Evolutionary conservation across 2,113 vertebrate species (phyloP), one percentile per base, ranked within the genome.

Genomic region (Falcunculus frontatus): DNA sequence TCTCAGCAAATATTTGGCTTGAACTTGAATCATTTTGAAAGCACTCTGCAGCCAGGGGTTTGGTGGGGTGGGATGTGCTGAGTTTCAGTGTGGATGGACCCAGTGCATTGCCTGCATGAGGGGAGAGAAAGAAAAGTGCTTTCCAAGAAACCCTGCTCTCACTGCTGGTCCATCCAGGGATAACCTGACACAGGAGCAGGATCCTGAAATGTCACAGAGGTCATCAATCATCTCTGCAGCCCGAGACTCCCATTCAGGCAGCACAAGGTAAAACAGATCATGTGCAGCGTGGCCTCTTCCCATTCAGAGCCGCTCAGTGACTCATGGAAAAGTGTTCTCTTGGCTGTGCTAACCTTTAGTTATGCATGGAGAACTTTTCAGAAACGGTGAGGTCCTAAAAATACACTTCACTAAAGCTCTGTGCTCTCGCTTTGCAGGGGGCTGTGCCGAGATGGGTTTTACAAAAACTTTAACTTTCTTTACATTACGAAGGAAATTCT

Each of bases 1-100:
- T 84, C 87, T 93, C 52, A 89, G 81, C 93, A 87, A 93, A 91
- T 85, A 60, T 6, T 87, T 93, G 92, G 78, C 87, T 89, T 39
- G 0, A 17, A 3, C 33, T 33, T 16, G 4, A 10, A 5, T 39
- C 5, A 3, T 22, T 74, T 15, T 25, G 22, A 11, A 23, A 75
- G 69, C 23, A 1, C 44, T 37, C 68, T 55, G 76, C 89, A 73
- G 96, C 35, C 89, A 22, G 42, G 10, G 69, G 11, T 47, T 65
- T 76, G 68, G 21, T 32, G 3, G 47, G 65, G 50, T 5, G 49
- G 93, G 77, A 5, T 8, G 19, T 1, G 0, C 73, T n/a, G 76
- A 0, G 3, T 82, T 50, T 75, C 7, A 0, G 0, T 15, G 44
- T 6, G 26, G 72, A 33, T 49, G 84, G 76, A 55, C 62, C 41